phyloP scores from a whole-genome alignment of 30 jellyfish, hydroid and myxozoan genomes.

The Catostylus mosaicus region DNA sequence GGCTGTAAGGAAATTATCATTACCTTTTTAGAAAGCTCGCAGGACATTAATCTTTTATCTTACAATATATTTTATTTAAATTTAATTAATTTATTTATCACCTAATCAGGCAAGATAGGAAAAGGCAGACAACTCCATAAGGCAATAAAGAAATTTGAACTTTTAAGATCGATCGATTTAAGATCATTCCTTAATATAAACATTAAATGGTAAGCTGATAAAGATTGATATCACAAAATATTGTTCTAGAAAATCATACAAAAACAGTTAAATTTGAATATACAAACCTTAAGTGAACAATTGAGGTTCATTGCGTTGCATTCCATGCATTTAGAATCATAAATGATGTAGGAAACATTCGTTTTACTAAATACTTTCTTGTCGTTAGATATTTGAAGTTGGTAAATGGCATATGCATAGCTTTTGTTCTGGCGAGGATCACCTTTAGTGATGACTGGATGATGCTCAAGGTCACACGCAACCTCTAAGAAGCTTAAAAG shows the following conservation, averaged over 20 bases:
- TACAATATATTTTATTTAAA: too few relatives aligned
- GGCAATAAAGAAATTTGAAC: not conserved
- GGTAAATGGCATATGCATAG: slow-evolving; percentile 3
- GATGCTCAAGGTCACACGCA: slow-evolving; percentile 20
- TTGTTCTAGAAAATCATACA: not conserved
- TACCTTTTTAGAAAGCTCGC: not conserved
- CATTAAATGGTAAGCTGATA: not conserved
- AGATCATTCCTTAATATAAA: not conserved
- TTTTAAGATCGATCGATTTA: not conserved
- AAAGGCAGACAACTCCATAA: not conserved
- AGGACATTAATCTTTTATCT: not conserved
- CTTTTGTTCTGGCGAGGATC: slow-evolving; percentile 30
- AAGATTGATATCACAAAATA: not conserved
- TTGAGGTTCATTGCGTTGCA: slow-evolving; percentile 9
- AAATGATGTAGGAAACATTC: not conserved
- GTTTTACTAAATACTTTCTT: slow-evolving; percentile 1
- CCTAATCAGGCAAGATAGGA: not conserved
- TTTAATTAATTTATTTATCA: not conserved
- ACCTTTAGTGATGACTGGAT: slow-evolving; percentile 53
- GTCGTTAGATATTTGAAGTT: slow-evolving; percentile 13
- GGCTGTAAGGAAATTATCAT: slow-evolving; percentile 18
- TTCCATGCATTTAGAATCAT: slow-evolving; percentile 45
- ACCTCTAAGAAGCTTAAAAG: slow-evolving; percentile 23
- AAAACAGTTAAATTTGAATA: too few relatives aligned
- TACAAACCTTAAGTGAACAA: slow-evolving; percentile 32